Evolutionary conservation across 2,113 vertebrate genomes (phyloP).

Genomic region (Uropsilus gracilis): DNA sequence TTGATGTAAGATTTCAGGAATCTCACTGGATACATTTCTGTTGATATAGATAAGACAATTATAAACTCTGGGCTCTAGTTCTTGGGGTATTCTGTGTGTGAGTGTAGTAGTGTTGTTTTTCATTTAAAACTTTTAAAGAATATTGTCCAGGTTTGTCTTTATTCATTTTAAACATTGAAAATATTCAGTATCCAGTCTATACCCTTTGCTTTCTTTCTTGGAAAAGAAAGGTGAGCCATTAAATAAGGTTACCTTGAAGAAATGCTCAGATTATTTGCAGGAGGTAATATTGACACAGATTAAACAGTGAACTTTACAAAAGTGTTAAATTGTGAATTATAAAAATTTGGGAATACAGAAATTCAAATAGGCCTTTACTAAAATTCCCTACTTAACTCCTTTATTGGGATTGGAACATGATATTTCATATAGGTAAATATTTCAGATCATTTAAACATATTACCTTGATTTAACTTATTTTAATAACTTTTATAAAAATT

Average conservation of each 20-base stretch:
- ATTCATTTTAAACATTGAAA: constrained; percentile 13
- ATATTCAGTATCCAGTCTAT: neutral
- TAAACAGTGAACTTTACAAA: neutral
- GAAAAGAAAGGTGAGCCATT: neutral
- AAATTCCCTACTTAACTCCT: no score
- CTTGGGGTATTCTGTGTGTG: neutral
- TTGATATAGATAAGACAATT: constrained; percentile 48
- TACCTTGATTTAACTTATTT: neutral
- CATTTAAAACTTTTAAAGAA: constrained; percentile 14
- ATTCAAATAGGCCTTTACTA: neutral
- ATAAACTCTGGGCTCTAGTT: neutral
- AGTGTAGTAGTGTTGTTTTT: neutral
- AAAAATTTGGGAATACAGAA: neutral
- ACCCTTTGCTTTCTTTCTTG: neutral
- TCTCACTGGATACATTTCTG: constrained; percentile 30
- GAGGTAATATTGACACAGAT: neutral
- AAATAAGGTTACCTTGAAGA: neutral
- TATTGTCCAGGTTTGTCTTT: constrained; percentile 15
- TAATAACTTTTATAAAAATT: no score
- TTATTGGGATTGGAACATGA: no score
- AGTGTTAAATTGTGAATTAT: neutral
- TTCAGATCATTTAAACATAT: neutral
- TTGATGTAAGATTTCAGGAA: constrained; percentile 46
- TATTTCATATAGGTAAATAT: neutral
- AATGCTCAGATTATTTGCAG: neutral